A percentile compares a stretch with the other conserved stretches of the same genome.
Conservation (phyloP, 2,113 vertebrate genomes). For the Pseudopipra pipra region DNA sequence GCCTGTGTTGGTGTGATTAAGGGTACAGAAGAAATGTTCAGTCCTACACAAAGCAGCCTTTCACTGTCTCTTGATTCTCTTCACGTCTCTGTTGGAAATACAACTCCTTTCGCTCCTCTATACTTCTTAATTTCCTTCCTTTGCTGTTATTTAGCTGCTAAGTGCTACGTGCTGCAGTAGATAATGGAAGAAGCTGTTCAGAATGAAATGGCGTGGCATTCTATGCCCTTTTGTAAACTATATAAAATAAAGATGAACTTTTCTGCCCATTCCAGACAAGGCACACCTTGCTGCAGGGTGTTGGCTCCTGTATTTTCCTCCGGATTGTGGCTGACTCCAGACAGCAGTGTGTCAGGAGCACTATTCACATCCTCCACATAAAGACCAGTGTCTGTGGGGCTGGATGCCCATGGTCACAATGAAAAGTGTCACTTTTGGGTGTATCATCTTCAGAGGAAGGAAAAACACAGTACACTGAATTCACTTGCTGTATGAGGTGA, state of each 20-base stretch:
- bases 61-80: neutral
- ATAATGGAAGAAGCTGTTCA: neutral
- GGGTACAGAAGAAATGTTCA: neutral
- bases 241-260: slow-evolving; percentile 33
- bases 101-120: neutral
- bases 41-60: neutral
- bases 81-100: neutral
- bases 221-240: slow-evolving; percentile 41
- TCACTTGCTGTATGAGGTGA: neutral
- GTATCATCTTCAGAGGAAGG: neutral
- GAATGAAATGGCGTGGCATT: slow-evolving; percentile 33
- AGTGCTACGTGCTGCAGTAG: neutral
- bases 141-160: slow-evolving; percentile 35
- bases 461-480: neutral
- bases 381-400: neutral
- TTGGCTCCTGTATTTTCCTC: neutral
- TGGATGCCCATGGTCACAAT: neutral
- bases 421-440: neutral
- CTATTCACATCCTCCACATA: accelerated
- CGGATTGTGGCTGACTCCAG: neutral
- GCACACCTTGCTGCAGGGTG: neutral
- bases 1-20: neutral
- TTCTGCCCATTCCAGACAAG: neutral
- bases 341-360: neutral
- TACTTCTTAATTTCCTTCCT: slow-evolving; percentile 34